A percentile compares a stretch with the other conserved stretches of the same genome.
These are phyloP conservation scores for Neogobius melanostomus DNA, from an alignment of 2,113 vertebrate genomes.

Conservation along the genomic window DNA sequence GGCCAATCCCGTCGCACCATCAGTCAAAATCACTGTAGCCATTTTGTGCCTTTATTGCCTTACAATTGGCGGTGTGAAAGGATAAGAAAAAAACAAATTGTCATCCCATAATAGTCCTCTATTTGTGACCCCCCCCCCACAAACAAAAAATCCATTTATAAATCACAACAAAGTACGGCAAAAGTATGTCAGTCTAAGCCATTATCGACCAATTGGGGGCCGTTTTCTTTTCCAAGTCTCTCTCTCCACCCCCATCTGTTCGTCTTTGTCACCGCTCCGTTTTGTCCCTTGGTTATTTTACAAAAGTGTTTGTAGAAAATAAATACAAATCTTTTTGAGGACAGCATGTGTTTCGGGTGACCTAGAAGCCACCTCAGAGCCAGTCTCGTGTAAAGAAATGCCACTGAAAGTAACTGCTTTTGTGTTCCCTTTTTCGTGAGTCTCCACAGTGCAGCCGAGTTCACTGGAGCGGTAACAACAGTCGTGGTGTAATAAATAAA, in stretches of 20 bases:
- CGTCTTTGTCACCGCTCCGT: neutral
- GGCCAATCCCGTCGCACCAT: slow-evolving; percentile 58
- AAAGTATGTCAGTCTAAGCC: slow-evolving; percentile 52
- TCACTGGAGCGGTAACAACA: slow-evolving; percentile 29
- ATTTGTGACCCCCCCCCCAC: slow-evolving; percentile 39
- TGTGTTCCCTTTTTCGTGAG: neutral
- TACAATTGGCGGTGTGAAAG: slow-evolving; percentile 53
- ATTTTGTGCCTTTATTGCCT: slow-evolving; percentile 67
- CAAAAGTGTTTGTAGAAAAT: slow-evolving; percentile 77
- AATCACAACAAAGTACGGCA: slow-evolving; percentile 63
- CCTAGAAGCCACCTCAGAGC: slow-evolving; percentile 32
- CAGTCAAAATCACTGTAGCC: slow-evolving; percentile 55
- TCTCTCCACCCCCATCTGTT: slow-evolving; percentile 20
- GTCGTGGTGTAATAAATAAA: slow-evolving; percentile 67
- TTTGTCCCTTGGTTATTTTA: slow-evolving; percentile 59
- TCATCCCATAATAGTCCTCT: slow-evolving; percentile 54
- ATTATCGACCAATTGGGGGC: slow-evolving; percentile 37
- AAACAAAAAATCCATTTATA: slow-evolving; percentile 31
- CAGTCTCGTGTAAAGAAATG: slow-evolving; percentile 32
- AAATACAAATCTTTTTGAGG: slow-evolving; percentile 73
- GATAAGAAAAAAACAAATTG: slow-evolving; percentile 53
- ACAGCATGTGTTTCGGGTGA: slow-evolving; percentile 26
- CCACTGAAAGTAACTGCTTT: slow-evolving; percentile 5
- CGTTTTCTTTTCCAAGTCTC: slow-evolving; percentile 32
- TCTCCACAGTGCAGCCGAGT: slow-evolving; percentile 25